These are phyloP conservation scores for Nemurella pictetii DNA, from an alignment of 2,888 invertebrate species.

Conservation along the genomic window DNA sequence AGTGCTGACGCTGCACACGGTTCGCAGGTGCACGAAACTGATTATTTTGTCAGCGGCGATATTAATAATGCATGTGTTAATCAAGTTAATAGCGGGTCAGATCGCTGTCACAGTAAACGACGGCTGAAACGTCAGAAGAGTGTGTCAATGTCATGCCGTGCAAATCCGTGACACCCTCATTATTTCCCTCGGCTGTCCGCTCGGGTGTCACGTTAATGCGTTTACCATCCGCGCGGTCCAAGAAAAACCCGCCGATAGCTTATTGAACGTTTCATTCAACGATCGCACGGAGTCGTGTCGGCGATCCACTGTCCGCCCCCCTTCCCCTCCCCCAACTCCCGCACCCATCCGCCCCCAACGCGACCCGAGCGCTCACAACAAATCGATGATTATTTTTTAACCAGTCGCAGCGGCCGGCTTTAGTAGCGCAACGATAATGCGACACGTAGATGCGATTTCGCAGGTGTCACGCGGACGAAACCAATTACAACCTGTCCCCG, in stretches of 20 bases:
- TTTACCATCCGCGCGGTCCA: not conserved
- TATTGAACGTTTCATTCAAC: not conserved
- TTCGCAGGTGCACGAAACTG: not conserved
- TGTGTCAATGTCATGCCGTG: not conserved
- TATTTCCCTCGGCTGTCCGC: not conserved
- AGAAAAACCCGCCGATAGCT: not conserved
- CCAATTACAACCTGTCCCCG: not conserved
- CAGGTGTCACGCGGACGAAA: not conserved
- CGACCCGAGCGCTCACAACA: not conserved
- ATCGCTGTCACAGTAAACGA: not conserved
- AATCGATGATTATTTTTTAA: not conserved
- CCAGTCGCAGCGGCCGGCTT: not conserved
- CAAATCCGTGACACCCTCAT: not conserved
- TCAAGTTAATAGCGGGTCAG: not conserved
- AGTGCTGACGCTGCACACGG: not conserved
- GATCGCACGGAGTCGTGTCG: too few relatives aligned
- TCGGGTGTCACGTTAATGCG: not conserved
- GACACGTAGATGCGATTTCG: not conserved
- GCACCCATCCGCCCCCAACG: too few relatives aligned
- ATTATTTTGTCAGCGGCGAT: not conserved
- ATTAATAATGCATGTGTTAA: not conserved
- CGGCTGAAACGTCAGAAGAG: not conserved
- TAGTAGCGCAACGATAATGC: not conserved
- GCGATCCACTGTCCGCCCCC: not conserved
- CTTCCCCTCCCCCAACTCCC: not conserved